These are phyloP conservation scores for Sus cebifrons DNA, from an alignment of 2,797 vertebrate species.

Conservation along the genomic window DNA sequence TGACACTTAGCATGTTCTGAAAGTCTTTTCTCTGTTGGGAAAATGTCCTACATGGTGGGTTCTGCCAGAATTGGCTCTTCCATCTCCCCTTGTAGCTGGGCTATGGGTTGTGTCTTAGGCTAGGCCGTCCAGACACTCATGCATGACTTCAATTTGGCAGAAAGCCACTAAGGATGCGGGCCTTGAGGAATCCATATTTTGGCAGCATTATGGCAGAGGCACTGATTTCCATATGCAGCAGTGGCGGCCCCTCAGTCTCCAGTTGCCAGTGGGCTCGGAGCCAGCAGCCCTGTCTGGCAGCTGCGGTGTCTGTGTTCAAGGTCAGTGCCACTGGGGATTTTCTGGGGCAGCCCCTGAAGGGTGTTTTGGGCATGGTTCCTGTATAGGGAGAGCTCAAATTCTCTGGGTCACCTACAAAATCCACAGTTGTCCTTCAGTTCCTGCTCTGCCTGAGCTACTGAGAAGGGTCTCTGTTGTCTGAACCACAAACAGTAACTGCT, in stretches of 20 bases:
- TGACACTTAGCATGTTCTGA: background rate
- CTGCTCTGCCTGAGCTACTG: background rate
- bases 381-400: background rate
- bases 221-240: fast-evolving
- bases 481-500: background rate
- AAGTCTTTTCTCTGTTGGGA: background rate
- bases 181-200: no score
- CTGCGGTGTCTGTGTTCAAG: background rate
- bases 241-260: background rate
- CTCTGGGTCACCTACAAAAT: background rate
- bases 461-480: background rate
- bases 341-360: background rate
- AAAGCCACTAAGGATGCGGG: fast-evolving
- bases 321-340: background rate
- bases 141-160: background rate
- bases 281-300: background rate
- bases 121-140: background rate
- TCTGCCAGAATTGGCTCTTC: background rate
- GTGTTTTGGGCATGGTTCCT: background rate
- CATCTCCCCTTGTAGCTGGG: background rate
- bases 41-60: background rate
- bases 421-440: background rate
- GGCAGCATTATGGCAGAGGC: background rate
- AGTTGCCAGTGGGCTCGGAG: background rate
- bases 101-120: background rate